Conservation (phyloP, 2,113 vertebrate species). For the Tychaedon coryphoeus region DNA sequence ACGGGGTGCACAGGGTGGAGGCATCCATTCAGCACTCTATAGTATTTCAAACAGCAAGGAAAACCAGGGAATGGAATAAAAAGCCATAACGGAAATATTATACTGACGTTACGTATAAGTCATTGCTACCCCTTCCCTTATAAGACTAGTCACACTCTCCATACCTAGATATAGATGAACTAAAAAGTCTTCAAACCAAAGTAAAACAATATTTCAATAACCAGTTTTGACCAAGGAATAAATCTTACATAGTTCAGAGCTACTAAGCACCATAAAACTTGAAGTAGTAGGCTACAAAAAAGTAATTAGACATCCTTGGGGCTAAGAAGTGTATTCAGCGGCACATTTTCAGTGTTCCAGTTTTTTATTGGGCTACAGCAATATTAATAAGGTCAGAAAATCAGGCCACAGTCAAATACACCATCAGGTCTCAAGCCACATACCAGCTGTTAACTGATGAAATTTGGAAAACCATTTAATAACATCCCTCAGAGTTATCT, state of each 20-base stretch:
- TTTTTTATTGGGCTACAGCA: not conserved
- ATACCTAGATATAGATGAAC: not conserved
- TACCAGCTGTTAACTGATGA: not conserved
- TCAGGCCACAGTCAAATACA: not conserved
- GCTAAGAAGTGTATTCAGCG: not conserved
- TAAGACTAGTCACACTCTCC: not conserved
- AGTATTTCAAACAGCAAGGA: not conserved
- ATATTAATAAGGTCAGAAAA: not conserved
- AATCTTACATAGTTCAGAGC: not conserved
- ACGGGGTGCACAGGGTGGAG: accelerated
- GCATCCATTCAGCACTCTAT: accelerated
- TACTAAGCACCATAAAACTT: not conserved
- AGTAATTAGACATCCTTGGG: not conserved
- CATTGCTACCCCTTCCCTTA: not conserved
- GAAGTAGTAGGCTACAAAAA: not conserved
- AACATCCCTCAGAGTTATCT: not conserved
- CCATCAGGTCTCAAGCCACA: not conserved
- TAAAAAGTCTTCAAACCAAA: not conserved
- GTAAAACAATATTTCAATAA: not conserved
- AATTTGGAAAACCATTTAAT: not conserved
- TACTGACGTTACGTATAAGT: not conserved
- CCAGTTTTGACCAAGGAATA: not conserved
- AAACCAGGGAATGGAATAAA: not conserved
- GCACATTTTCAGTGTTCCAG: not conserved
- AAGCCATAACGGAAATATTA: not conserved